Evolutionary conservation across 1,140 invertebrate genomes (phyloP).

Genomic region (Hylyphantes graminicola): DNA sequence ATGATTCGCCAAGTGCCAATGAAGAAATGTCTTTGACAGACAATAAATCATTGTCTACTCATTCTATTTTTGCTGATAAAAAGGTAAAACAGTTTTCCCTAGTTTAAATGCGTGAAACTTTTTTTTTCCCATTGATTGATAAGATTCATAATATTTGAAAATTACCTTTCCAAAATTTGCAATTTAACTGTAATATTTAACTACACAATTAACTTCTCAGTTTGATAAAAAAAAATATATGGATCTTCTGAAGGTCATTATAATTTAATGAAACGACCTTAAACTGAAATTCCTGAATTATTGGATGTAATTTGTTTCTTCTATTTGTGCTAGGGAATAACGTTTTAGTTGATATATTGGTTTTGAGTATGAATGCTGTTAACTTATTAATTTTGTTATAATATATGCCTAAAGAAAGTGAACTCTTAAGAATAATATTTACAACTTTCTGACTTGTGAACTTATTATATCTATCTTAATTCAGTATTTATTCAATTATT

Average conservation of each 20-base stretch:
- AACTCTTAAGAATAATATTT: not conserved
- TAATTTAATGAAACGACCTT: too few species aligned
- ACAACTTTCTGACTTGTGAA: not conserved
- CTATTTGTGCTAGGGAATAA: not conserved
- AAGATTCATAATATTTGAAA: not conserved
- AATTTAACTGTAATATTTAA: not conserved
- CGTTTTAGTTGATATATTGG: not conserved
- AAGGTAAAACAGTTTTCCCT: not conserved
- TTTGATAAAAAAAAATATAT: not conserved
- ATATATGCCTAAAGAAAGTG: not conserved
- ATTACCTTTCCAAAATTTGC: not conserved
- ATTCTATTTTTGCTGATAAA: not conserved
- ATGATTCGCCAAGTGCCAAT: not conserved
- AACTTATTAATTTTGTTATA: not conserved
- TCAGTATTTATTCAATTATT: too few species aligned
- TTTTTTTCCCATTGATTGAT: not conserved
- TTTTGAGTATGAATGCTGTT: not conserved
- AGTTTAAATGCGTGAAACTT: not conserved
- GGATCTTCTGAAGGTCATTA: not conserved
- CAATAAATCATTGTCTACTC: too few species aligned
- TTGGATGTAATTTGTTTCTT: too few species aligned
- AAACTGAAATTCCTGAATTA: too few species aligned
- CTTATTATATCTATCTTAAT: conserved; percentile 7
- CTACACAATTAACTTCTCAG: not conserved
- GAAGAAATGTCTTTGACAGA: not conserved